These are phyloP conservation scores for Pagrus major DNA, from an alignment of 2,113 vertebrate species.

Conservation along the genomic window DNA sequence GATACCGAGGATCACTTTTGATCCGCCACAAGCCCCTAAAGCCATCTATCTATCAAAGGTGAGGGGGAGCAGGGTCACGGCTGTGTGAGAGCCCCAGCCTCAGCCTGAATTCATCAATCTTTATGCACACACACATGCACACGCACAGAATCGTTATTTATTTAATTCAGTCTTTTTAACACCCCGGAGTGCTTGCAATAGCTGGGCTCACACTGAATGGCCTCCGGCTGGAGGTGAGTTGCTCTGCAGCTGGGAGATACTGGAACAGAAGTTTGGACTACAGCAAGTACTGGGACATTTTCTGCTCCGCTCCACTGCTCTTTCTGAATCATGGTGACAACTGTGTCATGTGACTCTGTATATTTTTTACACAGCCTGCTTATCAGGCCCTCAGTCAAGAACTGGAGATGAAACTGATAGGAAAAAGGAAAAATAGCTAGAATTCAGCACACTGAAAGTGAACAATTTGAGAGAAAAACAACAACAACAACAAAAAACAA, in stretches of 20 bases:
- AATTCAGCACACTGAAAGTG: constrained; percentile 15
- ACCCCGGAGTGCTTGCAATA: constrained; percentile 57
- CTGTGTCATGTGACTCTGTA: constrained; percentile 25
- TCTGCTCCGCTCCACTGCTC: constrained; percentile 18
- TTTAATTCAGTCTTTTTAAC: constrained; percentile 69
- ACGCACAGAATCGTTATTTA: constrained; percentile 62
- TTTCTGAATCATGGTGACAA: constrained; percentile 21
- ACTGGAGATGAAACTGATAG: constrained; percentile 24
- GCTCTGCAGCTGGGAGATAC: constrained; percentile 60
- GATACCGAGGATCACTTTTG: constrained; percentile 87
- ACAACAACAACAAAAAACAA: not conserved
- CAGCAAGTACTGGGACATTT: constrained; percentile 34
- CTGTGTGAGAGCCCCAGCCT: constrained; percentile 54
- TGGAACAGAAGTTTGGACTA: constrained; percentile 57
- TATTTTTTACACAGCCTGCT: not conserved
- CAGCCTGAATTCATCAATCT: constrained; percentile 71
- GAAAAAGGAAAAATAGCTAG: constrained; percentile 2
- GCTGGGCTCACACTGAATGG: constrained; percentile 60
- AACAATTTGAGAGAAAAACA: constrained; percentile 29
- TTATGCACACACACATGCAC: constrained; percentile 46
- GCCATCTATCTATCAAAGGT: constrained; percentile 86
- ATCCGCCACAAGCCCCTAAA: constrained; percentile 82
- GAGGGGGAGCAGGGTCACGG: constrained; percentile 62
- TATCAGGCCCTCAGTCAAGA: constrained; percentile 11
- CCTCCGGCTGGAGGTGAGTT: constrained; percentile 58